Evolutionary conservation across 2,797 vertebrate genomes (phyloP).

Genomic region (Crypturellus tataupa): DNA sequence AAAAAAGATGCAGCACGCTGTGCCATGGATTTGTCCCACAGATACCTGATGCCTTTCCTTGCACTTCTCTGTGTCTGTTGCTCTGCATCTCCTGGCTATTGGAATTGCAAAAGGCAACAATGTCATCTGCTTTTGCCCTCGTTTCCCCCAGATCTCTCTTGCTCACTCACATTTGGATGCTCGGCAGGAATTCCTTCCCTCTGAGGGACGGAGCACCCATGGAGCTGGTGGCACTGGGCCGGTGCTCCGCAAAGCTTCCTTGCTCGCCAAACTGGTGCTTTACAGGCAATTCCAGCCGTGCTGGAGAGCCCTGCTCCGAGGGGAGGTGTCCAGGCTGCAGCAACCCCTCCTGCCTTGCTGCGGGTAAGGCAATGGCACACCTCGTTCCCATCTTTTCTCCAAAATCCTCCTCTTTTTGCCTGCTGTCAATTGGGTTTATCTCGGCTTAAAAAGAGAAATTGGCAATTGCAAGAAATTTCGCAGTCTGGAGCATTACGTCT

Average conservation of each 20-base stretch:
- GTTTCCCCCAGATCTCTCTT: background rate
- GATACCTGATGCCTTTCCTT: background rate
- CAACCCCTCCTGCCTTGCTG: background rate
- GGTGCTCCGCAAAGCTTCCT: background rate
- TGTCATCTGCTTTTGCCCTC: background rate
- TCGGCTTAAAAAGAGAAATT: background rate
- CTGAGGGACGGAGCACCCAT: accelerated
- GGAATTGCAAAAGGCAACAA: background rate
- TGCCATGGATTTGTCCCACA: background rate
- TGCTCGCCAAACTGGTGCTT: background rate
- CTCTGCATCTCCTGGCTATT: background rate
- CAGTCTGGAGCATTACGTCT: background rate
- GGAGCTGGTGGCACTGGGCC: background rate
- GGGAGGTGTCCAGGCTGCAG: background rate
- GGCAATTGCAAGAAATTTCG: background rate
- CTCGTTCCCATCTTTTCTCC: background rate
- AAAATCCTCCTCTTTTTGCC: background rate
- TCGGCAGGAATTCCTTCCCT: background rate
- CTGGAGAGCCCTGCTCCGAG: background rate
- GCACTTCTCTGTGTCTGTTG: background rate
- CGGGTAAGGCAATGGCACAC: background rate
- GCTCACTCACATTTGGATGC: background rate
- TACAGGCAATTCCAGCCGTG: background rate
- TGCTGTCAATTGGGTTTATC: background rate
- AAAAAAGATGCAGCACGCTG: background rate